Percentiles rank a stretch among this genome's conserved stretches.
These are phyloP conservation scores for Stenoptilia bipunctidactyla DNA, from an alignment of 2,888 invertebrate species.

Conservation along the genomic window DNA sequence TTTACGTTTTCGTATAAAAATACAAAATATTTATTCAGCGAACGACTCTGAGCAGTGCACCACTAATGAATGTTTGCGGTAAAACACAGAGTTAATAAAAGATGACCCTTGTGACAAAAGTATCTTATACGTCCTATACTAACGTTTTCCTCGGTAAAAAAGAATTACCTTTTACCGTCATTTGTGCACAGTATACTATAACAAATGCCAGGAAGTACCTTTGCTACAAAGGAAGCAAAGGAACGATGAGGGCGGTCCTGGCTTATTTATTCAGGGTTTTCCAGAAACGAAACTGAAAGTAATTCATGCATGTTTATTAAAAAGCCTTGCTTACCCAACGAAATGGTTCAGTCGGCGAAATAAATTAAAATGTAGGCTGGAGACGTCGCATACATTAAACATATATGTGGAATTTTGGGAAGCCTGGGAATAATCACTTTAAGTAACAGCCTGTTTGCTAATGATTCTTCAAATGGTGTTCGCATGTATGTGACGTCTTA, in stretches of 20 bases:
- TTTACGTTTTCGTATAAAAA: too few species aligned
- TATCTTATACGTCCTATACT: not conserved
- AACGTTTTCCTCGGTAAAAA: conserved; percentile 51
- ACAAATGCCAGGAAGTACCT: conserved; percentile 51
- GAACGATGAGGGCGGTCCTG: conserved; percentile 47
- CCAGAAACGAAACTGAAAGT: conserved; percentile 37
- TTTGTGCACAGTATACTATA: conserved; percentile 55
- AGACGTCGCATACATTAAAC: not conserved
- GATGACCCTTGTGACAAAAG: too few species aligned
- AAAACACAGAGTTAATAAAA: too few species aligned
- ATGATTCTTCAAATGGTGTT: too few species aligned
- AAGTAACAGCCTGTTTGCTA: too few species aligned
- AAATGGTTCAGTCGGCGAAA: conserved; percentile 11
- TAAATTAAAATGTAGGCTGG: conserved; percentile 14
- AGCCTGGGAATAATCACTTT: too few species aligned
- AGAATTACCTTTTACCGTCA: conserved; percentile 22
- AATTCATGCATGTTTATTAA: conserved; percentile 62
- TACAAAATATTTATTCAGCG: too few species aligned
- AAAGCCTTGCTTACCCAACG: conserved; percentile 19
- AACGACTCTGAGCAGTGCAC: too few species aligned
- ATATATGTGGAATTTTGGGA: too few species aligned
- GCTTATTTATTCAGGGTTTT: conserved; percentile 60
- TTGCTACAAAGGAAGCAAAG: conserved; percentile 44
- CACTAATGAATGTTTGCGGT: too few species aligned
- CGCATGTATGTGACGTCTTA: too few species aligned